Conservation (phyloP, 2,888 invertebrate genomes). For the Junonia oenone region DNA sequence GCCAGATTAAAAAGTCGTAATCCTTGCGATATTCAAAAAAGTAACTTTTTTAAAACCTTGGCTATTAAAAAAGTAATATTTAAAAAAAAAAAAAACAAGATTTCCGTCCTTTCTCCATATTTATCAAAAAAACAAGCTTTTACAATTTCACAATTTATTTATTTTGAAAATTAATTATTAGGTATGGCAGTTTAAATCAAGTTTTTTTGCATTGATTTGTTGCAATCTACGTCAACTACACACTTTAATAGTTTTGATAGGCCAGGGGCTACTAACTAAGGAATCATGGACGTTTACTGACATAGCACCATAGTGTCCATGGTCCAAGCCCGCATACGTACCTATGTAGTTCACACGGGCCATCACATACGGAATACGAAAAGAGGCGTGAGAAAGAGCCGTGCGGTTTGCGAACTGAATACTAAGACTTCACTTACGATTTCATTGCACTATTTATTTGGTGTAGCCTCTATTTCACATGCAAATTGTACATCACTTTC, state of each 20-base stretch:
- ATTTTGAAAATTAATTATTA: too few relatives aligned
- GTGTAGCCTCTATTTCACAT: neutral
- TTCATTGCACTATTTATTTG: slow-evolving; percentile 53
- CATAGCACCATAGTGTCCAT: neutral
- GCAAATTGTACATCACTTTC: neutral
- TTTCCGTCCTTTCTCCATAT: too few relatives aligned
- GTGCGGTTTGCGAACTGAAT: slow-evolving; percentile 65
- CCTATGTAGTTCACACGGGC: slow-evolving; percentile 53
- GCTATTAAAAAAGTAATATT: too few relatives aligned
- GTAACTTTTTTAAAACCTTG: too few relatives aligned
- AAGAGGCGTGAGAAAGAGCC: slow-evolving; percentile 61
- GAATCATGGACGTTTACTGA: neutral
- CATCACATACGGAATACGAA: slow-evolving; percentile 53
- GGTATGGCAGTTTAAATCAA: too few relatives aligned
- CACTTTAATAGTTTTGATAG: neutral
- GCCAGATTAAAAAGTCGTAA: too few relatives aligned
- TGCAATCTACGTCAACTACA: too few relatives aligned
- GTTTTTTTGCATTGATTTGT: too few relatives aligned
- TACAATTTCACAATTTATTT: too few relatives aligned
- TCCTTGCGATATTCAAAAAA: too few relatives aligned
- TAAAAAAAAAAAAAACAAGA: too few relatives aligned
- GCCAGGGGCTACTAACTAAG: neutral
- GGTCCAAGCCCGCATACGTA: slow-evolving; percentile 35
- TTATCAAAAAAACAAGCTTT: too few relatives aligned
- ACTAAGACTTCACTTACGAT: slow-evolving; percentile 63